Conservation (phyloP, 2,113 vertebrate genomes). For the Aythya baeri region DNA sequence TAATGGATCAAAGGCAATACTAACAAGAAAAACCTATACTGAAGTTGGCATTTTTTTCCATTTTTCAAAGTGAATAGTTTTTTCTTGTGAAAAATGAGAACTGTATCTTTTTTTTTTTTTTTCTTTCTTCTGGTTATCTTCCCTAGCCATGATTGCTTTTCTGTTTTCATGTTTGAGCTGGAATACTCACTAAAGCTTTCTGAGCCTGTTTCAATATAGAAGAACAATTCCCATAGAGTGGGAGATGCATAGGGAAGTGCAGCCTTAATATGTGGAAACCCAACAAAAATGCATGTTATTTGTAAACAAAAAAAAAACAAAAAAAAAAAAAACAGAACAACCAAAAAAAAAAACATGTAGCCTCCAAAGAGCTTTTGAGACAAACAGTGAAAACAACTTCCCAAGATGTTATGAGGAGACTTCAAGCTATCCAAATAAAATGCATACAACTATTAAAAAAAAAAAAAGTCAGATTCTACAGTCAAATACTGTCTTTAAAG, state of each 20-base stretch:
- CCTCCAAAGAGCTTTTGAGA: neutral
- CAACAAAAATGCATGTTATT: neutral
- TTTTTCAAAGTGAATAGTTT: neutral
- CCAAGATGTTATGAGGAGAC: neutral
- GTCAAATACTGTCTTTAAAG: fast-evolving
- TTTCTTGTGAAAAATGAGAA: neutral
- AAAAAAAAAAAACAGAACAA: neutral
- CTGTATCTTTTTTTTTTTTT: neutral
- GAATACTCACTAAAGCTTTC: neutral
- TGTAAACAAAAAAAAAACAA: neutral
- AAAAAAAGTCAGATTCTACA: too few relatives aligned
- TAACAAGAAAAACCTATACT: neutral
- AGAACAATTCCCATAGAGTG: neutral
- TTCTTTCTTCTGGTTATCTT: neutral
- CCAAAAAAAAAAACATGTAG: neutral
- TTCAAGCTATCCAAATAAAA: neutral
- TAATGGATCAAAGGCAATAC: neutral
- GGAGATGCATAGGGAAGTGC: neutral
- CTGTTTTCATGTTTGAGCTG: neutral
- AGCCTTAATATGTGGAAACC: neutral
- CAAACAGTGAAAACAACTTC: neutral
- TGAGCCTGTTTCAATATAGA: neutral
- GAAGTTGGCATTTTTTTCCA: neutral
- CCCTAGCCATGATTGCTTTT: neutral
- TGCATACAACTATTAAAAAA: fast-evolving